Percentiles rank a stretch among this genome's conserved stretches.
Conservation (phyloP, 2,113 vertebrate genomes). For the Urocitellus parryii region DNA sequence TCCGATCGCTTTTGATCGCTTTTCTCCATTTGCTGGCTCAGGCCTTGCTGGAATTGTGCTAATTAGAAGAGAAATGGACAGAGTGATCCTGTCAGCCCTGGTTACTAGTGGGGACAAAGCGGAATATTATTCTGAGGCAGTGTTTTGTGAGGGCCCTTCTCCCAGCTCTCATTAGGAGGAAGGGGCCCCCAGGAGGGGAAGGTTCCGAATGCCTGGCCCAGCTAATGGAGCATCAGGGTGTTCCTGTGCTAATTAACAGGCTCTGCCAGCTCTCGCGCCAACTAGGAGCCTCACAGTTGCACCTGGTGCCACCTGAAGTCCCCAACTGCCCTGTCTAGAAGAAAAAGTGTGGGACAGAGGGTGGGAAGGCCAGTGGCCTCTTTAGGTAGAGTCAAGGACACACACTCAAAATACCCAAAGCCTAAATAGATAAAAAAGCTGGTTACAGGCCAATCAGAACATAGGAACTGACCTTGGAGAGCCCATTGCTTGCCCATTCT, state of each 20-base stretch:
- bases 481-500: neutral
- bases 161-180: constrained; percentile 95
- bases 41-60: constrained; percentile 96
- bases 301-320: constrained; percentile 80
- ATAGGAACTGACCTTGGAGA: neutral
- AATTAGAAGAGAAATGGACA: constrained; percentile 99
- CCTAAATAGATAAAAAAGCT: neutral
- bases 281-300: constrained; percentile 64
- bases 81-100: constrained; percentile 97
- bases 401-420: neutral
- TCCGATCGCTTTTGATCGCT: constrained; percentile 96
- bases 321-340: constrained; percentile 67
- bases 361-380: constrained; percentile 7
- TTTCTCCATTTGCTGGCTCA: constrained; percentile 92
- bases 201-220: constrained; percentile 86
- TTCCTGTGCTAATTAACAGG: constrained; percentile 89
- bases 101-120: constrained; percentile 95
- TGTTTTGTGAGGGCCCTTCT: constrained; percentile 95
- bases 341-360: constrained; percentile 16
- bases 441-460: neutral
- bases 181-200: constrained; percentile 86
- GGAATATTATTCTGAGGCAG: constrained; percentile 98
- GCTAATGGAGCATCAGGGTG: constrained; percentile 86
- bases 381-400: neutral
- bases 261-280: constrained; percentile 83